Conservation (phyloP, 2,113 vertebrate species). For the Cichladusa arquata region DNA sequence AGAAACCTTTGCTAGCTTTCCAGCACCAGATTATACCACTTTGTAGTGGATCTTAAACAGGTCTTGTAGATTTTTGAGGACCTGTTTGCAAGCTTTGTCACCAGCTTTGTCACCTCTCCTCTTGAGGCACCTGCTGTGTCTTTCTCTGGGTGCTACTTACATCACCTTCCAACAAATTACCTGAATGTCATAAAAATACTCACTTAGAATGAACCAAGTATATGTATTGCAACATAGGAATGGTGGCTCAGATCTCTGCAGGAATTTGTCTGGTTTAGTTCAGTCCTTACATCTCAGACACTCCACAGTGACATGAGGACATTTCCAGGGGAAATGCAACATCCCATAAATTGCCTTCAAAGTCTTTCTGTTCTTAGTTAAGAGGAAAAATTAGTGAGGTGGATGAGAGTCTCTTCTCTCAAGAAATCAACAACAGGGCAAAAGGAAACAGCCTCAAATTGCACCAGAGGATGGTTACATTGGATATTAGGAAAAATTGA, state of each 20-base stretch:
- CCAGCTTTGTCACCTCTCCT: not conserved
- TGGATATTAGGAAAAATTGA: not conserved
- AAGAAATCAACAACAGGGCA: not conserved
- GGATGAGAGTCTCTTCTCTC: not conserved
- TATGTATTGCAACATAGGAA: not conserved
- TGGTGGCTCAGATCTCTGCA: not conserved
- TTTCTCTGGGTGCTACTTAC: not conserved
- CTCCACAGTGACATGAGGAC: not conserved
- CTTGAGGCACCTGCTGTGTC: not conserved
- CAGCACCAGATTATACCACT: not conserved
- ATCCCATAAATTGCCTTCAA: not conserved
- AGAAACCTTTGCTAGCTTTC: not conserved
- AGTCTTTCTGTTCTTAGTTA: not conserved
- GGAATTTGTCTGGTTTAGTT: not conserved
- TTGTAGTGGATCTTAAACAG: not conserved
- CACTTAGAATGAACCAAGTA: not conserved
- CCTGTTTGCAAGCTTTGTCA: not conserved
- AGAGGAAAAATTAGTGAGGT: not conserved
- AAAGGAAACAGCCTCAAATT: not conserved
- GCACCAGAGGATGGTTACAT: not conserved
- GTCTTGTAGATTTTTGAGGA: not conserved
- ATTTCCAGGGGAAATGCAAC: not conserved
- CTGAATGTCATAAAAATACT: not conserved
- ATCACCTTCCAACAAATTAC: not conserved
- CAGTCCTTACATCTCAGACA: not conserved